Evolutionary conservation across 2,113 vertebrate genomes (phyloP).

Genomic region (Daboia siamensis): DNA sequence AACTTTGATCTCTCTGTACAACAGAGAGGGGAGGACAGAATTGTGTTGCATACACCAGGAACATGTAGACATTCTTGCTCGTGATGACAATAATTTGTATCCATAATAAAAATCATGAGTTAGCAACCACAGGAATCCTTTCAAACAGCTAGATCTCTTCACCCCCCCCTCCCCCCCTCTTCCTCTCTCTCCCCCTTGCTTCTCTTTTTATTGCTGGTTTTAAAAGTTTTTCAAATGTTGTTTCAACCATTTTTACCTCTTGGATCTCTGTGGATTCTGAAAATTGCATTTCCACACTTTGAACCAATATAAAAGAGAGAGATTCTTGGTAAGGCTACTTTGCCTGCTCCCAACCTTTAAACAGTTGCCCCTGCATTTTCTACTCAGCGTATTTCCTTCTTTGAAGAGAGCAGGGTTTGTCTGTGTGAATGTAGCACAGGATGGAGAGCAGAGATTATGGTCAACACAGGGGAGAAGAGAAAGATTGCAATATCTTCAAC

Average conservation of each 20-base stretch:
- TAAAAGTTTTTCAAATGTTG: neutral
- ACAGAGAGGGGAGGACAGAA: neutral
- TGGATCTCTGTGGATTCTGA: neutral
- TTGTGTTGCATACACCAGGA: neutral
- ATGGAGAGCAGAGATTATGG: slow-evolving; percentile 1
- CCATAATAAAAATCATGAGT: neutral
- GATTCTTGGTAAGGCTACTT: slow-evolving; percentile 8
- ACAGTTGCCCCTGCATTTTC: slow-evolving; percentile 31
- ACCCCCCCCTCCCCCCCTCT: neutral
- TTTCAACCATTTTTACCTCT: slow-evolving; percentile 10
- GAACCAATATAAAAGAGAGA: neutral
- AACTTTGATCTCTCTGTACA: neutral
- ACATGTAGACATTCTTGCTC: neutral
- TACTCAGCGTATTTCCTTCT: slow-evolving; percentile 18
- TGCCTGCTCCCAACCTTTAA: slow-evolving; percentile 19
- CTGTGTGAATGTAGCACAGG: neutral
- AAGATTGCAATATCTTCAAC: slow-evolving; percentile 26
- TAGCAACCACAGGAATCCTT: fast-evolving
- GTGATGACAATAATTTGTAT: neutral
- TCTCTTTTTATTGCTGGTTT: neutral
- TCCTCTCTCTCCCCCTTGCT: too few species aligned
- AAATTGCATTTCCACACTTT: slow-evolving; percentile 36
- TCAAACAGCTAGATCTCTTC: neutral
- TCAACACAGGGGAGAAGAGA: neutral
- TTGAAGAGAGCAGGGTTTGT: slow-evolving; percentile 7